Evolutionary conservation across 2,797 vertebrate species (phyloP), one percentile per base, ranked within the genome.

Genomic region (Eurystomus glaucurus): DNA sequence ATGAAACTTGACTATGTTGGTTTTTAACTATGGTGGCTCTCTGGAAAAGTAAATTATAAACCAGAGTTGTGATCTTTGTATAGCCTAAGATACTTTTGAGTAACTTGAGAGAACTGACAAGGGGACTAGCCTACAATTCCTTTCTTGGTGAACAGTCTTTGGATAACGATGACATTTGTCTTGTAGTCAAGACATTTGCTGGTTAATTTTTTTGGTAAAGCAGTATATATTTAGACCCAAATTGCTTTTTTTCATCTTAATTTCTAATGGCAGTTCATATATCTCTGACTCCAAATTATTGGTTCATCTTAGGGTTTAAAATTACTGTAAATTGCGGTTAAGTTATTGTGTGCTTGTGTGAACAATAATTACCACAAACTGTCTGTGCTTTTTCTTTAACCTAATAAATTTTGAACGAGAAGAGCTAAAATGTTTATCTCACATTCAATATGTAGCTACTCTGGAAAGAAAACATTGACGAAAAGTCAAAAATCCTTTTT

Each of bases 201-300:
- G 5, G 10, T 50, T 62, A 45, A 3, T 20, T 60, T n/a, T 6
- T 61, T 65, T 77, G 10, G 55, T 84, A 60, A 77, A 62, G 5
- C 11, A 43, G 3, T 52, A 23, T 19, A 3, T 25, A 21, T 75
- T 74, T 79, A 80, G 83, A 61, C 12, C 0, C 0, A 0, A 72
- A 50, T 28, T 0, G 4, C 12, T 23, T 48, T 76, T 14, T 7
- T 68, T 43, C 10, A 10, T 26, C 18, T 39, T 75, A 35, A 64
- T 83, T 11, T 83, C 15, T 75, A 75, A 22, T n/a, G 16, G 19
- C 2, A 74, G 25, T 64, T 68, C 28, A 12, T 64, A 58, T 28
- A 41, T 18, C 3, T 4, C 7, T 78, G 46, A 74, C 23, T 62
- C 18, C 1, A 0, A 74, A 78, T 25, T 18, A 54, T 3, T 62